A percentile compares a stretch with the other conserved stretches of the same genome.
Conservation (phyloP, 2,113 vertebrate species). For the Dunckerocampus dactyliophorus region DNA sequence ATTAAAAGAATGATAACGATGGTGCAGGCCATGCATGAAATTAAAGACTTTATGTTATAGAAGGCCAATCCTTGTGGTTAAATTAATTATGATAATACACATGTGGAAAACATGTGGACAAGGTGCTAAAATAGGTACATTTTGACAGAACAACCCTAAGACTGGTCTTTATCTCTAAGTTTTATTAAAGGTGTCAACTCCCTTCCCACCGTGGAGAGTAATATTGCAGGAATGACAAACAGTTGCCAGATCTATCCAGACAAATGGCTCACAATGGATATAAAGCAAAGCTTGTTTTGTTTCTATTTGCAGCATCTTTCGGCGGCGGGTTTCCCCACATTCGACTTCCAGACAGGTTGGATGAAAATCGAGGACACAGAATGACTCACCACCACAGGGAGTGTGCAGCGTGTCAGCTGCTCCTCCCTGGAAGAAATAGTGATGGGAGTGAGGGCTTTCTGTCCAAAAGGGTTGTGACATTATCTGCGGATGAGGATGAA, state of each 20-base stretch:
- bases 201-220: background rate
- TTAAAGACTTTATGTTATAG: conserved; percentile 3
- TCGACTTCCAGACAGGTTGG: conserved; percentile 38
- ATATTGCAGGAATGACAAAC: background rate
- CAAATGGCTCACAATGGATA: background rate
- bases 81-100: background rate
- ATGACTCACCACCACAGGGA: conserved; percentile 48
- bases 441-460: background rate
- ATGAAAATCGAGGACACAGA: conserved; percentile 38
- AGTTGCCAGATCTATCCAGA: background rate
- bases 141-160: background rate
- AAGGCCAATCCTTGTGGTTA: background rate
- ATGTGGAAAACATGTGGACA: background rate
- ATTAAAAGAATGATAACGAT: conserved; percentile 1
- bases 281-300: background rate
- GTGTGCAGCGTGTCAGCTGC: conserved; percentile 20
- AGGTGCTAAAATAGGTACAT: background rate
- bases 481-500: background rate
- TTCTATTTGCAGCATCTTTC: background rate
- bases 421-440: conserved; percentile 27
- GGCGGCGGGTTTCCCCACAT: conserved; percentile 20
- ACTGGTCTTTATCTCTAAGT: background rate
- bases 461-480: conserved; percentile 3
- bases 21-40: conserved; percentile 5
- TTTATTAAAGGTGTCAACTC: background rate